Evolutionary conservation across 2,113 vertebrate genomes (phyloP), one percentile per base, ranked within the genome.

Genomic region (Halcyon senegalensis): DNA sequence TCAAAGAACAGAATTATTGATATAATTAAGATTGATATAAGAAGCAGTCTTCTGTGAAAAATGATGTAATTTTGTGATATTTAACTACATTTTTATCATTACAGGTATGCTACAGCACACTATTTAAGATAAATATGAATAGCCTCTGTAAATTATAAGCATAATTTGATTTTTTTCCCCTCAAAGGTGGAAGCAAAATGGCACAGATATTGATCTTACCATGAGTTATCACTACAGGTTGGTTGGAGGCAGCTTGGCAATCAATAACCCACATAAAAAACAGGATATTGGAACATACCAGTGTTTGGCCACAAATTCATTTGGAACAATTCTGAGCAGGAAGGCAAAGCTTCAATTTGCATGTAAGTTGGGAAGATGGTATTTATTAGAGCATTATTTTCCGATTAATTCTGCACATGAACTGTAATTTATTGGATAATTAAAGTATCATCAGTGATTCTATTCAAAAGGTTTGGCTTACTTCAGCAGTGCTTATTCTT

Each of bases 291-390:
- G 99, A 85, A 98, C 97, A n/a, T 99, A 99, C 97, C 99, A 99
- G 97, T 99, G 99, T 95, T 98, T 99, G 78, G 98, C 98, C 95
- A 98, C 98, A 95, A 99, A 99, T 96, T 79, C 97, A 15, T 98
- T 99, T 82, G 99, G 99, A 93, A 99, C 99, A 17, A 96, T 98
- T 66, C 94, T 99, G 90, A 99, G 99, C 98, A 98, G 97, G 84
- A 98, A 98, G 80, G 99, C 98, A 31, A 99, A 98, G 90, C 98
- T 99, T 77, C 98, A 98, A 81, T 99, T 99, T 98, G 99, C 99
- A 96, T 99, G 99, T 99, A 97, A 99, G 99, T 98, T 95, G 60
- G 87, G 89, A 90, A 95, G 41, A 53, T 55, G 24, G 2, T 53
- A n/a, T 90, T 67, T 92, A 86, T 96, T 79, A 93, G 27, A 83